Base-by-base conservation (phyloP, 2,888 invertebrate genomes). In the Sarcophaga subvicina region DNA sequence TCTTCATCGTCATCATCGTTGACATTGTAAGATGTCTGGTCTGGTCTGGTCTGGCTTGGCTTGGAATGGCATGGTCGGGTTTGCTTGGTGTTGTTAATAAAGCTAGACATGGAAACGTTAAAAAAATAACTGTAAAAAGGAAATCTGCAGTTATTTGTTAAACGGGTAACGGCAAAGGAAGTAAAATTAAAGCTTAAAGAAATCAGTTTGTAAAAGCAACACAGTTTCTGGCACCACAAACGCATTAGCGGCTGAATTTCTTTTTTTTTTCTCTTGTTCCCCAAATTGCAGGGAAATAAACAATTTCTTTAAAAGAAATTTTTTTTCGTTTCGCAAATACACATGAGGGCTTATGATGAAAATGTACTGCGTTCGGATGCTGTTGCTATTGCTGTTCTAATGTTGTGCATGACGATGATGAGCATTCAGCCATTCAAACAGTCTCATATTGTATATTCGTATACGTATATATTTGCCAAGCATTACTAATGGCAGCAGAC, bases 291-390 rank as follows among this genome's bases (percentile, higher is more conserved):
- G 8, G 37, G 10, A 10, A 2, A 37, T 10, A 37, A 37, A 8
- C 0, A 37, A 37, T 37, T 37, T 37, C 37, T 37, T 37, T 37
- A 37, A 37, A 37, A 37, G 2, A 37, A 37, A 8, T 37, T 0
- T 6, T 37, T 37, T 37, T 37, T 10, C 37, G 37, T 37, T 37
- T 10, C 37, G 8, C 54, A 54, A 54, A 54, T 54, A 90, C 76
- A 67, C 90, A 91, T 91, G 90, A 90, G 88, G 89, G 88, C 90
- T 60, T 25, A 69, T 62, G 47, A 45, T 54, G 60, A 10, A 37
- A 37, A 37, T 27, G 27, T 59, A 45, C 60, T 75, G 49, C 54
- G 54, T 54, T 54, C 10, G 37, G 37, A 37, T 37, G 37, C 37
- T 37, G 37, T 37, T 37, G 37, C 37, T 37, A 37, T 37, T 37